Evolutionary conservation across 2,113 vertebrate species (phyloP), one percentile per base, ranked within the genome.

Genomic region (Clupea harengus): DNA sequence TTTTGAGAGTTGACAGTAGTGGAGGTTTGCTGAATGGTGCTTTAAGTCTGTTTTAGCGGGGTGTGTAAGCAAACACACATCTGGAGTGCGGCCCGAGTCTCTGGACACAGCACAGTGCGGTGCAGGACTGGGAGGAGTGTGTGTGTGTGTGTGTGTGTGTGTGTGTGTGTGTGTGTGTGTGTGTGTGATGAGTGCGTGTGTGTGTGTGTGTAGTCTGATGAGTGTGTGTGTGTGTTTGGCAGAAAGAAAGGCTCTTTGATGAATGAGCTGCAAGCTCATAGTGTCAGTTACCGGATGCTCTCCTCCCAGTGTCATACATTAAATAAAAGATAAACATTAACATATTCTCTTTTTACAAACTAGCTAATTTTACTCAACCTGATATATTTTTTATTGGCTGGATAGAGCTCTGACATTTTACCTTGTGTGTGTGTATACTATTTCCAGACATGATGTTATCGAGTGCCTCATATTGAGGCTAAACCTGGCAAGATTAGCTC

Each of bases 251-350:
- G 10, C 72, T 78, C 25, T 78, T 78, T 78, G 72, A 78, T 78
- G 72, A 78, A 78, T 78, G 72, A 78, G 72, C 72, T 44, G 32
- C 28, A 11, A 78, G 72, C 72, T 39, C 25, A 15, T 78, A 4
- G 72, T 78, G 72, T 78, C 72, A 78, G 72, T 44, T 44, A 78
- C 11, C 72, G 39, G 72, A 78, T 78, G 72, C 72, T 44, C 72
- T 39, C 2, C 25, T 39, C 28, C 39, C 28, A 39, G 72, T 39
- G 13, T 39, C 72, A 78, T 39, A 4, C 28, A 78, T 78, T 78
- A 78, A 39, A 78, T 2, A 78, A 78, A 15, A 78, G 28, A 15
- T 17, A 44, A 78, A 78, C 25, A 67, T 67, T 1, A 44, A 32
- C 17, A 39, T 78, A 78, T 78, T 39, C 28, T 13, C 28, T 44